Conservation (phyloP, 2,888 invertebrate genomes). For the Drosophila crucigera region DNA sequence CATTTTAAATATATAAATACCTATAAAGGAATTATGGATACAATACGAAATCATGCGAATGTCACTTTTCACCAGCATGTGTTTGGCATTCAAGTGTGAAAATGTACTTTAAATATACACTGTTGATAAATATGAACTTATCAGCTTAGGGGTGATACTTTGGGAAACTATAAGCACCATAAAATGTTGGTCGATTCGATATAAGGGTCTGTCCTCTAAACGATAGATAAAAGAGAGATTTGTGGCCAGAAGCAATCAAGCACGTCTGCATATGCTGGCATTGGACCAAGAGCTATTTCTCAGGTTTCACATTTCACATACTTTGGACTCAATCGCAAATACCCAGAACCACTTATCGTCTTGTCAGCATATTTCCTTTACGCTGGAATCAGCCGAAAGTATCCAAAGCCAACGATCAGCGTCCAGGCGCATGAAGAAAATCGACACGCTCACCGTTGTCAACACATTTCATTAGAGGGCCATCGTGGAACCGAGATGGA, state of each 20-base stretch:
- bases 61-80: slow-evolving; percentile 6
- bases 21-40: slow-evolving; percentile 6
- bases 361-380: too few species aligned
- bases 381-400: too few species aligned
- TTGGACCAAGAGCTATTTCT: too few species aligned
- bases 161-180: background rate
- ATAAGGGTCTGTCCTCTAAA: background rate
- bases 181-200: background rate
- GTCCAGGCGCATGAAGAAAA: too few species aligned
- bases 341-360: too few species aligned
- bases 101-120: background rate
- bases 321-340: too few species aligned
- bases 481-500: too few species aligned
- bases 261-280: too few species aligned
- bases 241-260: background rate
- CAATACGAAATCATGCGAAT: background rate
- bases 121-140: background rate
- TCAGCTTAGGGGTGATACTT: background rate
- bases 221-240: background rate
- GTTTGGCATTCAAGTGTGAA: slow-evolving; percentile 1
- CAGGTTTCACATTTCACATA: too few species aligned
- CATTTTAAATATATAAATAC: slow-evolving; percentile 63
- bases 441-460: too few species aligned
- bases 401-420: too few species aligned
- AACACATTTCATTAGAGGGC: too few species aligned